Base-by-base conservation (phyloP, 2,888 invertebrate species). In the Polymixis flavicincta region DNA sequence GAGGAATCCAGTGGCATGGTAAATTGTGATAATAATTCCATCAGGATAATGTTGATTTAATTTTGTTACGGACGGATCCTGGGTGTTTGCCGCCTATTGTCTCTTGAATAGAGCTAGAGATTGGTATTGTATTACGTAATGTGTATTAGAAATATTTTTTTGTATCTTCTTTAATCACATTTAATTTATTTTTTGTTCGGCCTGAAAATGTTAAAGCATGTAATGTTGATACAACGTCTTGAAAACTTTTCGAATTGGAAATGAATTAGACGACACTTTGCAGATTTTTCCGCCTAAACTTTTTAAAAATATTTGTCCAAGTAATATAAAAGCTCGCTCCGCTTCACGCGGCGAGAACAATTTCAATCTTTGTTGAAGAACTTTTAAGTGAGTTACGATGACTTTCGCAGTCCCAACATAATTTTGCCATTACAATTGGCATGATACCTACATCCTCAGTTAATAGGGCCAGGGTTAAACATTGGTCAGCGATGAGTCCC, bases 391-490 rank as follows among this genome's bases (percentile, higher is more conserved):
- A 69, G 37, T 66, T 78, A 48, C 19, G 61, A 63, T 72, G 57
- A 69, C 63, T 83, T 76, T 84, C 42, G 55, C 69, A 69, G 60
- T 71, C 70, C 57, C n/a, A 77, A 66, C 52, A 81, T 78, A 73
- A 85, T 80, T 81, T 74, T 76, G 85, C 82, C 82, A 80, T 78
- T 74, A 86, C 78, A 87, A 79, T 79, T 78, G 82, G 83, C 78
- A 88, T 87, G 81, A 87, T 87, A 89, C 87, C 85, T 89, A 93
- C 93, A 94, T 94, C 92, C 93, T 92, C 88, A 92, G 84, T 90
- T 82, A 87, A 95, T 94, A 94, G 95, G 95, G 96, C 95, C 96
- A 96, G 95, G 96, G 96, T 95, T 95, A 95, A 87, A 89, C 87
- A 80, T 88, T 92, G 91, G 91, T 88, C 90, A 90, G 85, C 87